phyloP scores from a whole-genome alignment of 2,888 invertebrate species.

The Anticlea derivata region DNA sequence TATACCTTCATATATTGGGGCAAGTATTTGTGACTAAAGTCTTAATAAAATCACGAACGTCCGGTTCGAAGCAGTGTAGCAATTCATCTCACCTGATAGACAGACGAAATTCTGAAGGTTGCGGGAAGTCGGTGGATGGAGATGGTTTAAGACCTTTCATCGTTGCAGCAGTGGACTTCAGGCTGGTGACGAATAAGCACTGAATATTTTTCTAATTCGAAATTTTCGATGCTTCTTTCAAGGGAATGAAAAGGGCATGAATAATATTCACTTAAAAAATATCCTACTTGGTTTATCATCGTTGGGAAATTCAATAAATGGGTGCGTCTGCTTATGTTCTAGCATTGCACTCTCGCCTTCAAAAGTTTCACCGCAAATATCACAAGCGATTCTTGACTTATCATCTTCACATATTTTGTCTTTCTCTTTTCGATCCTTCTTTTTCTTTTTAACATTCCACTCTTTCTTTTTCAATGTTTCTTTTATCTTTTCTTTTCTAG shows the following conservation, averaged over 20 bases:
- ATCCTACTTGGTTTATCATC: conserved; percentile 77
- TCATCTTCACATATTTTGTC: conserved; percentile 5
- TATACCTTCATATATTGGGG: too few relatives aligned
- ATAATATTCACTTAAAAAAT: conserved; percentile 69
- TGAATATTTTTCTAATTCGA: too few relatives aligned
- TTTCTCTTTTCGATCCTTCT: conserved; percentile 38
- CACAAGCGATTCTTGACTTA: conserved; percentile 52
- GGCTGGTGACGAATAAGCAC: too few relatives aligned
- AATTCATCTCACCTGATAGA: too few relatives aligned
- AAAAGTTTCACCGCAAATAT: conserved; percentile 74
- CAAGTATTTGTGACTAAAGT: too few relatives aligned
- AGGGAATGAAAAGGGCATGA: conserved; percentile 42
- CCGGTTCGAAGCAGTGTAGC: too few relatives aligned
- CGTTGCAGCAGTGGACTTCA: too few relatives aligned
- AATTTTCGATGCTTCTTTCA: not conserved
- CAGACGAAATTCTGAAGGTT: too few relatives aligned
- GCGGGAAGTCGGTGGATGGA: too few relatives aligned
- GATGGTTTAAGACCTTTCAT: too few relatives aligned
- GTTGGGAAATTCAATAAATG: conserved; percentile 77
- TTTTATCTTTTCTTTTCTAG: conserved; percentile 48
- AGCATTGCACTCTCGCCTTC: conserved; percentile 62
- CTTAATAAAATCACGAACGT: too few relatives aligned
- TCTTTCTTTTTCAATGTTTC: conserved; percentile 45
- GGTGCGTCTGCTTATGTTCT: conserved; percentile 74
- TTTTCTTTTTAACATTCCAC: conserved; percentile 52